Base-by-base conservation (phyloP, 2,113 vertebrate species). In the Cynoglossus semilaevis region DNA sequence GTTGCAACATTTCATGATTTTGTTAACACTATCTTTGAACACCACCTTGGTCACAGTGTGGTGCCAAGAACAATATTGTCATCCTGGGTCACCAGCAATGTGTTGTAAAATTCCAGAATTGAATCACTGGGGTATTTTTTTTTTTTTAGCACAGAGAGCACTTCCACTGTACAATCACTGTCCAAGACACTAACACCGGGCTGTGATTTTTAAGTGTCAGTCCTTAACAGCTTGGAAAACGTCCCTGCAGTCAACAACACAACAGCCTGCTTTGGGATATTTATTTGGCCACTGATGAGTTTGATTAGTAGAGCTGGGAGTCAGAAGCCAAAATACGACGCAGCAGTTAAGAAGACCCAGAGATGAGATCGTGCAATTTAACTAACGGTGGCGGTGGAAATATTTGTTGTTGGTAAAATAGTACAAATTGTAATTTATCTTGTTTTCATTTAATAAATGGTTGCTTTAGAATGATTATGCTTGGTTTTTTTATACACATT, bases 1-100 rank as follows among this genome's bases (percentile, higher is more conserved):
- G 41, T 16, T 49, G 51, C 17, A 51, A 36, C 46, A 63, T 62
- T 79, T 79, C 55, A 72, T 54, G 57, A 19, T 12, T 15, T 40
- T 15, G 8, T 15, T 63, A 60, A 47, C 6, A 6, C 45, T 55
- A 60, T 42, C 46, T 50, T 61, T 60, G 37, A 43, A 70, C 40
- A 51, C 42, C 54, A 60, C 52, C 49, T 67, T 49, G 13, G 51
- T 43, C 49, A 52, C 22, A 6, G 6, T 14, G 7, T 51, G 34
- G 13, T 64, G 38, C n/a, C 36, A 52, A 50, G 55, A 63, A 58
- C 45, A 76, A 14, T 10, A 34, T 12, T 56, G 16, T 38, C 44
- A 51, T 61, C 12, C 16, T 13, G 15, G 45, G 49, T 47, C 6
- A 16, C 62, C 38, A 34, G n/a, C 37, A 4, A n/a, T 18, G 15